Conservation (phyloP, 1,140 invertebrate genomes). For the Panonychus citri region DNA sequence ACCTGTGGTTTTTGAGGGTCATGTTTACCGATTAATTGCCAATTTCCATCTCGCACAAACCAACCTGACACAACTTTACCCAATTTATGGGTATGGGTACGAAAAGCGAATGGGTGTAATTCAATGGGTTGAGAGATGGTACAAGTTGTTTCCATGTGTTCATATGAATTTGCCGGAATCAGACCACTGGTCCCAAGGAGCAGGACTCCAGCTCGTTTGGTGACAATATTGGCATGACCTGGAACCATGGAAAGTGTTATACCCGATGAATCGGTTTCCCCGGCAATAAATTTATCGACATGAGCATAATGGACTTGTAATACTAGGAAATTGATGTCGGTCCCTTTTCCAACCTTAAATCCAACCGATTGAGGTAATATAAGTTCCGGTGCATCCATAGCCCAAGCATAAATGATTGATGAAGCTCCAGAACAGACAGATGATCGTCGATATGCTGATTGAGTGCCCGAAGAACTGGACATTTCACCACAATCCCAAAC, state of each 20-base stretch:
- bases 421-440: background rate
- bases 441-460: constrained; percentile 12
- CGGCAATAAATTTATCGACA: constrained; percentile 36
- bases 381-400: constrained; percentile 66
- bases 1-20: constrained; percentile 67
- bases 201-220: constrained; percentile 62
- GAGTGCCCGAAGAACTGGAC: constrained; percentile 27
- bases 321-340: constrained; percentile 30
- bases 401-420: constrained; percentile 90
- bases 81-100: constrained; percentile 74
- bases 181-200: constrained; percentile 54
- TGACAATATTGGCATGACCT: constrained; percentile 21
- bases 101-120: constrained; percentile 79
- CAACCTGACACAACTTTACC: constrained; percentile 71
- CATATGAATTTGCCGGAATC: constrained; percentile 40
- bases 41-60: constrained; percentile 39
- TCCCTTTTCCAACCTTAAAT: constrained; percentile 28
- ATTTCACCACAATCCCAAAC: constrained; percentile 90
- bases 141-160: constrained; percentile 73
- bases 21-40: constrained; percentile 66
- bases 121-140: constrained; percentile 49
- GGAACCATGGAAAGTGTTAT: constrained; percentile 12
- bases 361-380: constrained; percentile 46
- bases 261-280: constrained; percentile 15
- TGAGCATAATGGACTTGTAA: constrained; percentile 81